Conservation (phyloP, 2,113 vertebrate species). For the Elephas maximus region DNA sequence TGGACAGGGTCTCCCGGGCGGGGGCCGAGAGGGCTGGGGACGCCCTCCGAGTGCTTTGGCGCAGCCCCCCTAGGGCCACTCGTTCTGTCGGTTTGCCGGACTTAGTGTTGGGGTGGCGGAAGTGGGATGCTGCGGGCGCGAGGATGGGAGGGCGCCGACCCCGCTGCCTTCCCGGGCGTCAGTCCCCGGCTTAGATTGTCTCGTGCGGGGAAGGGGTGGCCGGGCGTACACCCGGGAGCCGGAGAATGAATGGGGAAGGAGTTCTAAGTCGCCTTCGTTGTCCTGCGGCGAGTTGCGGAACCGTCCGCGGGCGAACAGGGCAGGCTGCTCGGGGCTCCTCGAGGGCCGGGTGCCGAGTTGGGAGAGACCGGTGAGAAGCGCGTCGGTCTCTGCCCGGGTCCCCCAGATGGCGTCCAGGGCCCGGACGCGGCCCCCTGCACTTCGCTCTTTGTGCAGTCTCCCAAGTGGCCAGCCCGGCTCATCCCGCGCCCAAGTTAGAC, state of each 20-base stretch:
- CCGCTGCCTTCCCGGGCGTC: background rate
- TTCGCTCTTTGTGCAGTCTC: background rate
- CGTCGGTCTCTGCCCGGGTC: background rate
- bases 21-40: too few relatives aligned
- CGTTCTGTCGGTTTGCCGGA: slow-evolving; percentile 58
- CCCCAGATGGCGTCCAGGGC: background rate
- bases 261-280: background rate
- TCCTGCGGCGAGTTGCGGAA: background rate
- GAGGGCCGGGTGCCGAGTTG: background rate
- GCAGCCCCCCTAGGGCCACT: background rate
- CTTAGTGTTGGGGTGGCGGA: background rate
- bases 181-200: background rate
- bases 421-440: background rate
- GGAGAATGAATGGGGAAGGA: slow-evolving; percentile 36
- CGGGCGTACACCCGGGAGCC: background rate
- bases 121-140: too few relatives aligned
- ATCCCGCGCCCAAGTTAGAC: background rate
- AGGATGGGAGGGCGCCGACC: background rate
- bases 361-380: background rate
- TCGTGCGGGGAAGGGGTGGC: background rate
- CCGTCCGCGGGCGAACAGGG: background rate
- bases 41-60: background rate
- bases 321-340: background rate
- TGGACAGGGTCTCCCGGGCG: background rate
- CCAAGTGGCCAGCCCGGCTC: background rate